A percentile compares a stretch with the other conserved stretches of the same genome.
phyloP scores from a whole-genome alignment of 2,888 invertebrate genomes.

The Sisyra terminalis region DNA sequence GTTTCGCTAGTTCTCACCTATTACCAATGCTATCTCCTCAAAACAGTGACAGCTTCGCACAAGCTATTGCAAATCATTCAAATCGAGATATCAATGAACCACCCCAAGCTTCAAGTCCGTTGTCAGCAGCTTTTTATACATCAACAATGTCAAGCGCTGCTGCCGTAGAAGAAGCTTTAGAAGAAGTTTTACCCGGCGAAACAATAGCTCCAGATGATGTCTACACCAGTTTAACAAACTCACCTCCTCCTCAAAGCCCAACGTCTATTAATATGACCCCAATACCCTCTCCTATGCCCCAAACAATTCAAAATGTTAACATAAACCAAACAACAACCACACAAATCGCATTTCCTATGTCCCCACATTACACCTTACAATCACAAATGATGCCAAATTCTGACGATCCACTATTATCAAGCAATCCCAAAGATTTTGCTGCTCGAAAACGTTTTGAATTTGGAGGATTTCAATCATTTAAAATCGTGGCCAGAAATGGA shows the following conservation, averaged over 20 bases:
- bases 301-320: slow-evolving; percentile 12
- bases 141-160: slow-evolving; percentile 74
- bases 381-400: slow-evolving; percentile 79
- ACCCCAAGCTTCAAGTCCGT: slow-evolving; percentile 61
- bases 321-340: slow-evolving; percentile 14
- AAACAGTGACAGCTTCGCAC: slow-evolving; percentile 22
- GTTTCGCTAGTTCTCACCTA: slow-evolving; percentile 20
- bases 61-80: slow-evolving; percentile 17
- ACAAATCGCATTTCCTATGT: slow-evolving; percentile 25
- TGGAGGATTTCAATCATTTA: slow-evolving; percentile 34
- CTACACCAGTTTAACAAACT: slow-evolving; percentile 27
- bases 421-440: slow-evolving; percentile 65
- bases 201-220: slow-evolving; percentile 38
- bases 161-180: slow-evolving; percentile 71
- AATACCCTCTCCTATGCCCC: slow-evolving; percentile 26
- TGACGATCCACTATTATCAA: slow-evolving; percentile 69
- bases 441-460: slow-evolving; percentile 37
- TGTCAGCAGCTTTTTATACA: slow-evolving; percentile 71
- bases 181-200: slow-evolving; percentile 69
- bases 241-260: slow-evolving; percentile 45
- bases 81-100: slow-evolving; percentile 38
- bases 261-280: slow-evolving; percentile 33
- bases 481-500: slow-evolving; percentile 33
- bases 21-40: slow-evolving; percentile 28
- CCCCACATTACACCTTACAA: slow-evolving; percentile 37